Evolutionary conservation across 2,113 vertebrate species (phyloP).

Genomic region (Paedocypris sp.): DNA sequence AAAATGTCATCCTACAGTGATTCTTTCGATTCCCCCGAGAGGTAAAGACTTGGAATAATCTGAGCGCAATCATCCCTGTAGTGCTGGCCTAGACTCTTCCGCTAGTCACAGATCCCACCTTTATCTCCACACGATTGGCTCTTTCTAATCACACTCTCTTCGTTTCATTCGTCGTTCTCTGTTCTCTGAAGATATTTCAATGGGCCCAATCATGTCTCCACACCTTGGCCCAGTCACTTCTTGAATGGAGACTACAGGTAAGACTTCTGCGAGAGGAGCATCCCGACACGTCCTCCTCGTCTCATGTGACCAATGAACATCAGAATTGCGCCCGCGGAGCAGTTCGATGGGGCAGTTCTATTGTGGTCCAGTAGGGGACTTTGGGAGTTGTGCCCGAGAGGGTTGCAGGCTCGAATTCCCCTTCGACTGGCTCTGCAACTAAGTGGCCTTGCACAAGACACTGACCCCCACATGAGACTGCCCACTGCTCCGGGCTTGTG

Average conservation of each 20-base stretch:
- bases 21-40: constrained; percentile 65
- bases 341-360: too few relatives aligned
- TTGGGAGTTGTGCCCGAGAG: too few relatives aligned
- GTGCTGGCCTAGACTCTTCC: background rate
- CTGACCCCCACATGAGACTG: too few relatives aligned
- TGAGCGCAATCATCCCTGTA: background rate
- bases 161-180: constrained; percentile 12
- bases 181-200: constrained; percentile 44
- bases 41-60: constrained; percentile 51
- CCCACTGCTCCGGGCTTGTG: too few relatives aligned
- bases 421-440: too few relatives aligned
- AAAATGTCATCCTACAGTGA: constrained; percentile 65
- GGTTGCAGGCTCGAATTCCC: too few relatives aligned
- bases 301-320: too few relatives aligned
- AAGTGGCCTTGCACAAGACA: too few relatives aligned
- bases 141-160: background rate
- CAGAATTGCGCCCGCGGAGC: too few relatives aligned
- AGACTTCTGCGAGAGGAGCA: constrained; percentile 20
- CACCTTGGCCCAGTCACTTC: constrained; percentile 45
- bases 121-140: background rate
- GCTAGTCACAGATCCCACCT: background rate
- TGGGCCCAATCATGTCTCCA: constrained; percentile 33
- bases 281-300: background rate
- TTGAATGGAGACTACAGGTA: constrained; percentile 60
- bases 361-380: too few relatives aligned